phyloP scores from a whole-genome alignment of 1,140 invertebrate species.

The Megalopta genalis region DNA sequence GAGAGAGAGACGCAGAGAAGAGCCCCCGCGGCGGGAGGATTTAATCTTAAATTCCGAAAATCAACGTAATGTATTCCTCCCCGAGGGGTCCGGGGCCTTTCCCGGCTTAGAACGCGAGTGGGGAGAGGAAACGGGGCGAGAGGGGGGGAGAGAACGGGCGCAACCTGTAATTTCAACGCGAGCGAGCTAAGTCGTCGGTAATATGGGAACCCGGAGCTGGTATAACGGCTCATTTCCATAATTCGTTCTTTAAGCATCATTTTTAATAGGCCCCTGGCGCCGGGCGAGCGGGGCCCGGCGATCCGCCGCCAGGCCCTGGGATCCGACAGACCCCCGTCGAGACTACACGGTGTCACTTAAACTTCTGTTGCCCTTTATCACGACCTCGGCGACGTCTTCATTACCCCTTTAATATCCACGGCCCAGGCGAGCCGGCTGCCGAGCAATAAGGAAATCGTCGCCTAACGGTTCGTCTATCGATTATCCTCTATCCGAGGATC shows the following conservation, averaged over 20 bases:
- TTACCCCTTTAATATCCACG: background rate
- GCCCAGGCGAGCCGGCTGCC: background rate
- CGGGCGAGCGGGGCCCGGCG: slow-evolving; percentile 52
- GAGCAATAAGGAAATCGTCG: background rate
- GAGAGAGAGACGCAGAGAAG: too few relatives aligned
- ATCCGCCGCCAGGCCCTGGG: slow-evolving; percentile 35
- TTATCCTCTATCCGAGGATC: background rate
- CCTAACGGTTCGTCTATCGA: slow-evolving; percentile 1
- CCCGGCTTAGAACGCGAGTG: slow-evolving; percentile 45
- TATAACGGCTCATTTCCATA: slow-evolving; percentile 78
- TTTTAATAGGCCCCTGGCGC: slow-evolving; percentile 79
- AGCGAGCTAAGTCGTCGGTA: slow-evolving; percentile 73
- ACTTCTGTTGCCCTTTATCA: slow-evolving; percentile 53
- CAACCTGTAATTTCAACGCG: slow-evolving; percentile 78
- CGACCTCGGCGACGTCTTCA: slow-evolving; percentile 46
- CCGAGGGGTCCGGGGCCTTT: slow-evolving; percentile 62
- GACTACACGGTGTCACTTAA: slow-evolving; percentile 51
- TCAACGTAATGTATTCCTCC: slow-evolving; percentile 74
- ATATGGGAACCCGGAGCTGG: slow-evolving; percentile 73
- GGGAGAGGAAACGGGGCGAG: slow-evolving; percentile 5
- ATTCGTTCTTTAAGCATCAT: slow-evolving; percentile 79
- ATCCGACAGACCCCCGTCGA: slow-evolving; percentile 61
- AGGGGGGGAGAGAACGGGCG: background rate
- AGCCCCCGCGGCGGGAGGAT: slow-evolving; percentile 53
- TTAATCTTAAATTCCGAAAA: slow-evolving; percentile 72